phyloP scores from a whole-genome alignment of 2,113 vertebrate species.

The Poeciliopsis prolifica region DNA sequence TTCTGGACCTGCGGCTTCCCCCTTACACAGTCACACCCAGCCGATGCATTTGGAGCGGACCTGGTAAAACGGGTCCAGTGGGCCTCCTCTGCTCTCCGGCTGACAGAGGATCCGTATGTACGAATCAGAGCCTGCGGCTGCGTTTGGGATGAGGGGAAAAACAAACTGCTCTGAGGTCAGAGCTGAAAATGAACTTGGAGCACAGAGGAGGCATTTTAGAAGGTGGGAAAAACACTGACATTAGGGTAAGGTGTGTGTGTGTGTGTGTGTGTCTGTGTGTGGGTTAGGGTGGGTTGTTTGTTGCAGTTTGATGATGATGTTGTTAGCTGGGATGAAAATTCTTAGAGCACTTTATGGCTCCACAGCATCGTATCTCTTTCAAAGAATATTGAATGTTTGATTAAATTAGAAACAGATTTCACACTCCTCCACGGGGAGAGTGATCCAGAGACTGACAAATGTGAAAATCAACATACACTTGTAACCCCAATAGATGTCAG shows the following conservation, averaged over 20 bases:
- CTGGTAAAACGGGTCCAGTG: constrained; percentile 67
- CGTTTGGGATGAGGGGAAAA: not conserved
- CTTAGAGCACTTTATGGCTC: not conserved
- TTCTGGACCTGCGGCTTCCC: constrained; percentile 27
- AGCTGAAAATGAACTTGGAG: not conserved
- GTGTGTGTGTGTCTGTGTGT: not conserved
- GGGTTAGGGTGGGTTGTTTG: not conserved
- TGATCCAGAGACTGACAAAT: too few relatives aligned
- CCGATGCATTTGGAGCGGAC: constrained; percentile 76
- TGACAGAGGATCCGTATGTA: constrained; percentile 35
- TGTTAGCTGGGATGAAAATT: not conserved
- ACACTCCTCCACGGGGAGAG: too few relatives aligned
- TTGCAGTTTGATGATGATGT: not conserved
- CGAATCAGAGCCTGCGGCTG: not conserved
- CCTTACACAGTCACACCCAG: constrained; percentile 72
- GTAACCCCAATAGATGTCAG: not conserved
- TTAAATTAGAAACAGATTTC: too few relatives aligned
- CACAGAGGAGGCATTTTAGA: constrained; percentile 15
- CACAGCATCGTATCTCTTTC: too few relatives aligned
- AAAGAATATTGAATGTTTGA: too few relatives aligned
- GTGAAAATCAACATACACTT: too few relatives aligned
- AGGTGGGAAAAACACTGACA: not conserved
- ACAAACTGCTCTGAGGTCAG: constrained; percentile 13
- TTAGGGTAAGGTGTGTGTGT: not conserved
- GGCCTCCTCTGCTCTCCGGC: constrained; percentile 49